Evolutionary conservation across 2,113 vertebrate genomes (phyloP), one percentile per base, ranked within the genome.

Genomic region (Heteronetta atricapilla): DNA sequence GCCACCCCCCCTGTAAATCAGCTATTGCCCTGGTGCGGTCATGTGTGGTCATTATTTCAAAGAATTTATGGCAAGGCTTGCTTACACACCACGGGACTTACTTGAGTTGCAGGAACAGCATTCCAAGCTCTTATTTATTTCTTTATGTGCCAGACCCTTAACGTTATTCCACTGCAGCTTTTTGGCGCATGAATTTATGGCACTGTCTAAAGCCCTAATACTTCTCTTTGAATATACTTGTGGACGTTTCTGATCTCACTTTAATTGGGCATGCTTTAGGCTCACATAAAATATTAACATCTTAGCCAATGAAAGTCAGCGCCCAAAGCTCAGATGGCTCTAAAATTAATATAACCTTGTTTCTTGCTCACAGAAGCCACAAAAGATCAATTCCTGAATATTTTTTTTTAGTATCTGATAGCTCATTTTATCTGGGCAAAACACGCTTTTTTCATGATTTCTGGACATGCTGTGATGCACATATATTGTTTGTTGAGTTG

Each of bases 211-310:
- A 94, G 91, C 55, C 89, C 93, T 95, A 97, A 90, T 90, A 46
- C 84, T 95, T 86, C 89, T 90, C 91, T 95, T 96, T 96, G 95
- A 97, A 97, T 94, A 93, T 93, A 97, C 95, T 97, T 94, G 94
- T 97, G 95, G 96, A 96, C 28, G 77, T 96, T 97, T 97, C 96
- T 97, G 93, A 96, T 96, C 95, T 96, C 89, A 34, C 89, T 97
- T 96, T 97, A 97, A 97, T 96, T 97, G 96, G 96, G 86, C 93
- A 92, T 94, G 95, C 96, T 97, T 96, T 96, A 96, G 96, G 97
- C 97, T 96, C 95, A 87, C 91, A 97, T 96, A 94, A 97, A 97
- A 97, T 97, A 97, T 97, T 97, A 97, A 97, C 88, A 93, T 91
- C 95, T 86, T 23, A 89, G 94, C 96, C 97, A 97, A 95, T 89